Conservation (phyloP, 1,140 invertebrate genomes). For the Drosophila quadrilineata region DNA sequence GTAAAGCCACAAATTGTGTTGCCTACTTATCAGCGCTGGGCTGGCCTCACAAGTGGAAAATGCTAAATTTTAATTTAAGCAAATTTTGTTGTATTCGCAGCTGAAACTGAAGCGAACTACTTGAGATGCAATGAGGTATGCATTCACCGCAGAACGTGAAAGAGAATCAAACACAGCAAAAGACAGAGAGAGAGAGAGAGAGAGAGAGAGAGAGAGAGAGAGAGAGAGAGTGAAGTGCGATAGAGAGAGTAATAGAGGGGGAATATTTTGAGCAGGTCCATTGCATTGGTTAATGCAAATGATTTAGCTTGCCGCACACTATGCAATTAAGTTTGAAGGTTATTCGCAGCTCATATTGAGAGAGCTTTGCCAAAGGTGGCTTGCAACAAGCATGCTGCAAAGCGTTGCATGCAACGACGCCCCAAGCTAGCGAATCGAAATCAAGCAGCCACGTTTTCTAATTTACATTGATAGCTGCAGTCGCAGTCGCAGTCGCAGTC, state of each 20-base stretch:
- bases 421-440: conserved; percentile 59
- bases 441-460: conserved; percentile 60
- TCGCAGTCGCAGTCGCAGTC: not conserved
- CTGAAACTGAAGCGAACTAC: conserved; percentile 35
- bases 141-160: conserved; percentile 74
- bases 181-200: not conserved
- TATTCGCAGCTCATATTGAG: conserved; percentile 48
- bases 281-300: conserved; percentile 69
- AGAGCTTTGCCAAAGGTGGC: conserved; percentile 21
- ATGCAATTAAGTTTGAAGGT: conserved; percentile 77
- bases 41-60: conserved; percentile 23
- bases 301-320: conserved; percentile 53
- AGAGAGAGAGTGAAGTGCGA: not conserved
- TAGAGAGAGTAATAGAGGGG: not conserved
- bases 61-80: conserved; percentile 69
- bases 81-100: conserved; percentile 39
- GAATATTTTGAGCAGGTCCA: not conserved
- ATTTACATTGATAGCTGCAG: conserved; percentile 72
- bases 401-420: too few relatives aligned
- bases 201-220: not conserved
- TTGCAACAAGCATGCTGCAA: conserved; percentile 31
- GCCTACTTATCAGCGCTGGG: conserved; percentile 58
- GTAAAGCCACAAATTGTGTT: conserved; percentile 53
- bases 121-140: conserved; percentile 68
- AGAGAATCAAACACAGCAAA: conserved; percentile 48